Percentiles rank a stretch among this genome's conserved stretches.
These are phyloP conservation scores for Ptychadena robeensis DNA, from an alignment of 2,797 vertebrate species.

Conservation along the genomic window DNA sequence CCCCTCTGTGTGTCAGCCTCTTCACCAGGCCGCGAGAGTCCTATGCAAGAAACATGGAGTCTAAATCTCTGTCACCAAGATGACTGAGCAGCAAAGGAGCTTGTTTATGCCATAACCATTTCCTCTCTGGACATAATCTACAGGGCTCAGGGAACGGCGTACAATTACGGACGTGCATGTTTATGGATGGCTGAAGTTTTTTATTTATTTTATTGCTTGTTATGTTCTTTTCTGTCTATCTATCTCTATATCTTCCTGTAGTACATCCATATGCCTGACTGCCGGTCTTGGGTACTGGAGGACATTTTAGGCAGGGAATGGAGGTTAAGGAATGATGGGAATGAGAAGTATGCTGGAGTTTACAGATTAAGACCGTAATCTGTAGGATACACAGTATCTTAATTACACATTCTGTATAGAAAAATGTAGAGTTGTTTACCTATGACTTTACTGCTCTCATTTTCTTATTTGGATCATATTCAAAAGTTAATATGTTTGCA, in stretches of 20 bases:
- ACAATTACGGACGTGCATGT: background rate
- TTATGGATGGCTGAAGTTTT: background rate
- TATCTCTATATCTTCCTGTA: background rate
- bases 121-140: background rate
- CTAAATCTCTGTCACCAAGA: background rate
- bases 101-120: constrained; percentile 2
- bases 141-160: background rate
- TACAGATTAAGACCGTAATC: background rate
- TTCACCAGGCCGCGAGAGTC: background rate
- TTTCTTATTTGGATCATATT: too few species aligned
- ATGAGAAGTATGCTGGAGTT: background rate
- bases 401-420: background rate
- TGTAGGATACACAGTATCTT: background rate
- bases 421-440: too few species aligned
- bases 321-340: background rate
- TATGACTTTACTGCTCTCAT: too few species aligned
- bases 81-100: background rate
- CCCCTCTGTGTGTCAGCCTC: background rate
- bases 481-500: background rate
- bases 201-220: background rate
- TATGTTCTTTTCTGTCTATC: too few species aligned
- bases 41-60: constrained; percentile 17
- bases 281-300: background rate
- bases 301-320: background rate
- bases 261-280: background rate